Percentiles rank a stretch among this genome's conserved stretches.
Evolutionary conservation across 2,888 invertebrate species (phyloP).

Genomic region (Fragum fragum): DNA sequence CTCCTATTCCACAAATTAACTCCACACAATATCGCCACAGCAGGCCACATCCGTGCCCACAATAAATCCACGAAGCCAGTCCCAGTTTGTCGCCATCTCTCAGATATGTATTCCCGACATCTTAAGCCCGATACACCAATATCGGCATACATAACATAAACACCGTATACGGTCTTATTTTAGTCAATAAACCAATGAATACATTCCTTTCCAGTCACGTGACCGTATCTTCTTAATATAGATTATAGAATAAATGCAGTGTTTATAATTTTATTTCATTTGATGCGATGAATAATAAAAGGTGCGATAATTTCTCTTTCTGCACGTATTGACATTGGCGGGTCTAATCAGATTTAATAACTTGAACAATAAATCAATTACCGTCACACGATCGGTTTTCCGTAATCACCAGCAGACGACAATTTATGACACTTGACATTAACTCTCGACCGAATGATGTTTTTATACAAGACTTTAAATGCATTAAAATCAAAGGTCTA

Average conservation of each 20-base stretch:
- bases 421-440: neutral
- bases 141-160: constrained; percentile 23
- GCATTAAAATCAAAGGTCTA: neutral
- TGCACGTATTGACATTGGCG: neutral
- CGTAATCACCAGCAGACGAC: neutral
- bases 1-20: constrained; percentile 12
- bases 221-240: constrained; percentile 25
- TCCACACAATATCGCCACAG: constrained; percentile 15
- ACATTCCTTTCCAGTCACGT: constrained; percentile 32
- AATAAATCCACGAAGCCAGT: neutral
- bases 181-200: constrained; percentile 32
- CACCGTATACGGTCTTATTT: constrained; percentile 22
- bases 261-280: neutral
- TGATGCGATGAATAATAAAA: neutral
- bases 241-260: constrained; percentile 7
- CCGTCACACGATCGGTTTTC: neutral
- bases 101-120: constrained; percentile 1
- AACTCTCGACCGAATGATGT: neutral
- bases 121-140: neutral
- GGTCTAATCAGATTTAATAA: neutral
- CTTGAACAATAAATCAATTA: neutral
- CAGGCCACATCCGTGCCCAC: neutral
- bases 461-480: neutral
- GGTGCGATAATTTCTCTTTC: neutral
- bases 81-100: neutral